phyloP scores from a whole-genome alignment of 2,113 vertebrate genomes.

The Osmerus eperlanus region DNA sequence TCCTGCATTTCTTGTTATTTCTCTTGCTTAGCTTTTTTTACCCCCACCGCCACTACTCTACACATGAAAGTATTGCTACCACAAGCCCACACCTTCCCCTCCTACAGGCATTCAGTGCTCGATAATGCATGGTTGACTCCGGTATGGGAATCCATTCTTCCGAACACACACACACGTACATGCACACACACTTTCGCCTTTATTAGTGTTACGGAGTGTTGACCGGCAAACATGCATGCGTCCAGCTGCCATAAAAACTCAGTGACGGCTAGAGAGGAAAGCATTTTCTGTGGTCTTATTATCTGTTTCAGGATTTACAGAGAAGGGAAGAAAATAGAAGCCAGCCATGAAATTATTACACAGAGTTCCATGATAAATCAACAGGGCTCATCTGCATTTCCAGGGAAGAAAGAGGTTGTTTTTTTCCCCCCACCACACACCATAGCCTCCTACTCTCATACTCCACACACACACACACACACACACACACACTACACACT shows the following conservation, averaged over 20 bases:
- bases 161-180: neutral
- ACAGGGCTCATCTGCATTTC: slow-evolving; percentile 46
- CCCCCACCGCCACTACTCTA: too few species aligned
- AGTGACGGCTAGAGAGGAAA: neutral
- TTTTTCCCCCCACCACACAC: slow-evolving; percentile 34
- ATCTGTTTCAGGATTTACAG: neutral
- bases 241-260: neutral
- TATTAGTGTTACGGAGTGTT: slow-evolving; percentile 1
- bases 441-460: slow-evolving; percentile 42
- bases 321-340: neutral
- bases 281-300: neutral
- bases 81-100: neutral
- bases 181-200: neutral
- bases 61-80: neutral
- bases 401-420: slow-evolving; percentile 19
- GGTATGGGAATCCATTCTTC: neutral
- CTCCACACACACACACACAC: neutral
- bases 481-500: neutral
- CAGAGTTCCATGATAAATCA: slow-evolving; percentile 26
- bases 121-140: slow-evolving; percentile 11
- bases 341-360: neutral
- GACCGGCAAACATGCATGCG: neutral
- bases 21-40: neutral
- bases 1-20: neutral
- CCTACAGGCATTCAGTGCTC: neutral